Evolutionary conservation across 2,888 invertebrate genomes (phyloP).

Genomic region (Flexamia atlantica): DNA sequence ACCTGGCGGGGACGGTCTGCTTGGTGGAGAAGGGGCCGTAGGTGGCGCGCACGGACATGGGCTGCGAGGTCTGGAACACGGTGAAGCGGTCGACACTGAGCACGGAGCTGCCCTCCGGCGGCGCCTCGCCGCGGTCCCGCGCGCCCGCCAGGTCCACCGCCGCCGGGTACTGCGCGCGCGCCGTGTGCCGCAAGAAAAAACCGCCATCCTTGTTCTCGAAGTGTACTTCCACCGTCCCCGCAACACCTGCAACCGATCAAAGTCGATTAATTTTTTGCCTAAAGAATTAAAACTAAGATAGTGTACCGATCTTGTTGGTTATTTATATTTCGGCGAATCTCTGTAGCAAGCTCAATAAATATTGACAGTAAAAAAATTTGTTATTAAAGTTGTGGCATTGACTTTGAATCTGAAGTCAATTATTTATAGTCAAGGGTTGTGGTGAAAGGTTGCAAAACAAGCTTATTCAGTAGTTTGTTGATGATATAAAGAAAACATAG

Average conservation of each 20-base stretch:
- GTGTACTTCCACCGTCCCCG: conserved; percentile 89
- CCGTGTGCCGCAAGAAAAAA: conserved; percentile 91
- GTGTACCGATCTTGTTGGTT: no score
- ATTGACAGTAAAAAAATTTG: no score
- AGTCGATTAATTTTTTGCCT: no score
- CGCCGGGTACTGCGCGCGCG: conserved; percentile 81
- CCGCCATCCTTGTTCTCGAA: conserved; percentile 95
- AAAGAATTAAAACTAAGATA: no score
- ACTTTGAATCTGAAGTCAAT: no score
- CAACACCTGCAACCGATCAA: conserved; percentile 80
- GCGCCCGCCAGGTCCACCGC: conserved; percentile 74
- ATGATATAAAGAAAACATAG: no score
- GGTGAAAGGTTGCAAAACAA: no score
- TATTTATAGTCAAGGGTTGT: no score
- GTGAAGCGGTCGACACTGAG: conserved; percentile 93
- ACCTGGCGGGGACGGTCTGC: conserved; percentile 92
- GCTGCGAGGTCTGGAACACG: conserved; percentile 93
- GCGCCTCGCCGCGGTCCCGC: conserved; percentile 73
- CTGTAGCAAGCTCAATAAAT: not conserved
- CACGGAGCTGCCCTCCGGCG: conserved; percentile 76
- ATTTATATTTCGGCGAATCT: no score
- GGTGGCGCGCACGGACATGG: conserved; percentile 93
- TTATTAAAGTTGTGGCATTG: no score
- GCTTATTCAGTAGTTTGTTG: no score
- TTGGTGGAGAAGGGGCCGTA: conserved; percentile 97